Base-by-base conservation (phyloP, 2,797 vertebrate species). In the Myripristis murdjan region DNA sequence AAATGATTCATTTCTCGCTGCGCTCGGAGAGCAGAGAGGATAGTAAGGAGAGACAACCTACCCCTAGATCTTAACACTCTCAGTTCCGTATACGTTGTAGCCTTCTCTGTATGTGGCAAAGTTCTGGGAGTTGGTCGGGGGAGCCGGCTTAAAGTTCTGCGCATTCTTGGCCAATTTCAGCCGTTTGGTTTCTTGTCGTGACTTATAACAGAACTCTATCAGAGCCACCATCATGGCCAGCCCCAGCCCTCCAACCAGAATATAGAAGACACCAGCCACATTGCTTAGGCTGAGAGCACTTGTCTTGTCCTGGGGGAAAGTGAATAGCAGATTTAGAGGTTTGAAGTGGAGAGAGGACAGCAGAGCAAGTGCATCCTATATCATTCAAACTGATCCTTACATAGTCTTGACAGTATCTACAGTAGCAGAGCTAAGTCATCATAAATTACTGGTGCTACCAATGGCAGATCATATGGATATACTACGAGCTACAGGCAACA, bases 191-290 rank as follows among this genome's bases (percentile, higher is more conserved):
- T 99, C 98, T 85, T 98, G 97, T 75, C 98, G 95, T 79, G 98
- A 99, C 92, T 99, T 99, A 97, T 99, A 99, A 97, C 98, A 99
- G 95, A 99, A 99, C 94, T 99, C 98, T 95, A 99, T 98, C 91
- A 99, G 95, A 78, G 98, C 98, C 94, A 99, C 98, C 96, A 99
- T 99, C 98, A 99, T 99, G 93, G 98, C 98, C 87, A 99, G 95
- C 91, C 98, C 98, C 79, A 99, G 96, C 89, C 98, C 98, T 91
- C 98, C 98, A 43, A 99, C 98, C 86, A 99, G 97, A n/a, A n/a
- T n/a, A n/a, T n/a, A n/a, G n/a, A n/a, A n/a, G n/a, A n/a, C n/a
- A n/a, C n/a, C n/a, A n/a, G n/a, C n/a, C n/a, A n/a, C n/a, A n/a
- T n/a, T n/a, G n/a, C n/a, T n/a, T n/a, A n/a, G n/a, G n/a, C n/a